Evolutionary conservation across 1,140 invertebrate genomes (phyloP).

Genomic region (Leptestheria dahalacensis): DNA sequence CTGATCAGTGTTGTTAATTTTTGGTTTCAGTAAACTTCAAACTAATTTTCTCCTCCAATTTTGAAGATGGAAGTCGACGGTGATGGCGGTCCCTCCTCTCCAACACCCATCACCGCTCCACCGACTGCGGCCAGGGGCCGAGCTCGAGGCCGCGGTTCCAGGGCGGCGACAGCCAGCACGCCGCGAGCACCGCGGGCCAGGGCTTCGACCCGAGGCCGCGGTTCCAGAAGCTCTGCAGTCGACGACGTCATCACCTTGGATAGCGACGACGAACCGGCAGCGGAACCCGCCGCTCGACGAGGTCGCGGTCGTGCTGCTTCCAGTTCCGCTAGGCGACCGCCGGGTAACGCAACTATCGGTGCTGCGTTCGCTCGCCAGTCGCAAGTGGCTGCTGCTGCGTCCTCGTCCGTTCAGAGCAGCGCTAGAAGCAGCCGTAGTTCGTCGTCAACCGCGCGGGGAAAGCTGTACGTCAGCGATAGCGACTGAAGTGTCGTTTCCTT

Average conservation of each 20-base stretch:
- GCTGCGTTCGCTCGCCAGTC: neutral
- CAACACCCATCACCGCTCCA: too few relatives aligned
- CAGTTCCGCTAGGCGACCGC: neutral
- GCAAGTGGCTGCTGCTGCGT: neutral
- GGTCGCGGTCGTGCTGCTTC: neutral
- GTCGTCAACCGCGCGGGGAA: neutral
- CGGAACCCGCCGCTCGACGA: neutral
- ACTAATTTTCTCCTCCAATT: too few relatives aligned
- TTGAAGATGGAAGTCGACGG: too few relatives aligned
- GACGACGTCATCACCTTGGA: neutral
- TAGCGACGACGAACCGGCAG: neutral
- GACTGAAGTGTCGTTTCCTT: neutral
- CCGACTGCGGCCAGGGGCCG: neutral
- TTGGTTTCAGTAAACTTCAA: too few relatives aligned
- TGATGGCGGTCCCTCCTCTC: neutral
- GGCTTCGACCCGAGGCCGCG: neutral
- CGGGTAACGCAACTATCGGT: neutral
- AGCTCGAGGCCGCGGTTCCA: neutral
- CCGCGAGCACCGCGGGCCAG: neutral
- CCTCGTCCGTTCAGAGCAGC: neutral
- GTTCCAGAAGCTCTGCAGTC: neutral
- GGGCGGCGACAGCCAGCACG: neutral
- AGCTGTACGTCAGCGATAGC: neutral
- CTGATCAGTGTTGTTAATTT: too few relatives aligned
- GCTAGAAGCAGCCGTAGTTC: neutral